phyloP scores from a whole-genome alignment of 2,797 vertebrate genomes.

The Clarias fuscus region DNA sequence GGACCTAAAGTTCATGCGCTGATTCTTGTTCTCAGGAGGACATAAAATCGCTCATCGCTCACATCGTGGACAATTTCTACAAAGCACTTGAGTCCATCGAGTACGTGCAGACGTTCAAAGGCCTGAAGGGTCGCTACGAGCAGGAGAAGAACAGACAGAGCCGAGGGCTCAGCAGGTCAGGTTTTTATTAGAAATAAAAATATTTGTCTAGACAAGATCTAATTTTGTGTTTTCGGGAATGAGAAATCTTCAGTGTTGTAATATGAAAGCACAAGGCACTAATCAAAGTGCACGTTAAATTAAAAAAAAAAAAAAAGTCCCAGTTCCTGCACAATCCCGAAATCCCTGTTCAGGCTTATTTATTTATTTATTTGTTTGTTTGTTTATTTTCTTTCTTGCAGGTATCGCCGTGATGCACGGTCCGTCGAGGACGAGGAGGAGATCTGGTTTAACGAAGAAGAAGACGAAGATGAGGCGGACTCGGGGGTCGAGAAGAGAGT shows the following conservation, averaged over 20 bases:
- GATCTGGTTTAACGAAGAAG: slow-evolving; percentile 97
- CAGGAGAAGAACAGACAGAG: slow-evolving; percentile 95
- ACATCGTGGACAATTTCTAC: slow-evolving; percentile 99
- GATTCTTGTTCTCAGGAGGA: slow-evolving; percentile 81
- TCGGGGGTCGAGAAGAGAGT: slow-evolving; percentile 87
- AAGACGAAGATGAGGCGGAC: slow-evolving; percentile 93
- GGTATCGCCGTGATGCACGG: slow-evolving; percentile 91
- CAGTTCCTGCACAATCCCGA: neutral
- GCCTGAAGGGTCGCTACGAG: slow-evolving; percentile 95
- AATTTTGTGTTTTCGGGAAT: neutral
- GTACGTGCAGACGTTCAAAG: slow-evolving; percentile 99
- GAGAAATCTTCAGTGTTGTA: neutral
- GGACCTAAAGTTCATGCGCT: too few species aligned
- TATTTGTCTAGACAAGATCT: too few species aligned
- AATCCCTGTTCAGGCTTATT: too few species aligned
- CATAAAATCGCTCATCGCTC: slow-evolving; percentile 94
- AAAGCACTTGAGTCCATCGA: slow-evolving; percentile 98
- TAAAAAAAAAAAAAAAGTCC: neutral
- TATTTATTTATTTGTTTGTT: too few species aligned
- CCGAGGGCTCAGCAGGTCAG: slow-evolving; percentile 93
- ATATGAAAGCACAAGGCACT: neutral
- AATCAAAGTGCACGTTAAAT: neutral
- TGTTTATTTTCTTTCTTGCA: slow-evolving; percentile 50
- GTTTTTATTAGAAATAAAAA: neutral
- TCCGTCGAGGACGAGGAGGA: slow-evolving; percentile 94